phyloP scores from a whole-genome alignment of 1,140 invertebrate species.

The Ridgeia piscesae region DNA sequence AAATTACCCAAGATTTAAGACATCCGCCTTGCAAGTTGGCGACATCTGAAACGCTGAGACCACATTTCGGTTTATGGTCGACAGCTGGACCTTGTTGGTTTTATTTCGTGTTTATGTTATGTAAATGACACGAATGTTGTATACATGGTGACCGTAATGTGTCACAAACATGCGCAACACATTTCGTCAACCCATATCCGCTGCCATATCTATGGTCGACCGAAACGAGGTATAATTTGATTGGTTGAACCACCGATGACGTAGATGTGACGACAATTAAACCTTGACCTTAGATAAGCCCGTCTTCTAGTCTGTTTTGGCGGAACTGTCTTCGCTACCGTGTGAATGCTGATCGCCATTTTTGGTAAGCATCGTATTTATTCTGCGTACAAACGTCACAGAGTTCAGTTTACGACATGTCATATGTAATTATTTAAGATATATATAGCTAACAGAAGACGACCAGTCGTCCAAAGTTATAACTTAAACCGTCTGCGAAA shows the following conservation, averaged over 20 bases:
- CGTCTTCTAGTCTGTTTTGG: neutral
- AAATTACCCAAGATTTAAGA: neutral
- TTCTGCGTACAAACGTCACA: neutral
- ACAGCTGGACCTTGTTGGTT: too few relatives aligned
- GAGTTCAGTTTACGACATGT: neutral
- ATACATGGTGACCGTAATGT: constrained; percentile 9
- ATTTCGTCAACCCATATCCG: too few relatives aligned
- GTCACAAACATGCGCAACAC: neutral
- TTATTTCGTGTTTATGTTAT: neutral
- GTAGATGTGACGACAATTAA: constrained; percentile 1
- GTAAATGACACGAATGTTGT: neutral
- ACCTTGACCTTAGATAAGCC: constrained; percentile 10
- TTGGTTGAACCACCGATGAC: neutral
- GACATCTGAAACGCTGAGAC: neutral
- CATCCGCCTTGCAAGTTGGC: neutral
- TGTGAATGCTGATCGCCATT: neutral
- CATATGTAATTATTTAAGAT: neutral
- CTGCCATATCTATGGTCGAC: neutral
- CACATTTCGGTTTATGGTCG: neutral
- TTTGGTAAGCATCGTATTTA: neutral
- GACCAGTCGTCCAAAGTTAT: neutral
- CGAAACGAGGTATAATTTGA: constrained; percentile 6
- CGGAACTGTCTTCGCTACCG: neutral
- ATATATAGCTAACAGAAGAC: neutral
- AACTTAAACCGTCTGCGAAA: neutral